Percentiles rank a stretch among this genome's conserved stretches.
Evolutionary conservation across 1,140 invertebrate genomes (phyloP).

Genomic region (Lepidurus couesii): DNA sequence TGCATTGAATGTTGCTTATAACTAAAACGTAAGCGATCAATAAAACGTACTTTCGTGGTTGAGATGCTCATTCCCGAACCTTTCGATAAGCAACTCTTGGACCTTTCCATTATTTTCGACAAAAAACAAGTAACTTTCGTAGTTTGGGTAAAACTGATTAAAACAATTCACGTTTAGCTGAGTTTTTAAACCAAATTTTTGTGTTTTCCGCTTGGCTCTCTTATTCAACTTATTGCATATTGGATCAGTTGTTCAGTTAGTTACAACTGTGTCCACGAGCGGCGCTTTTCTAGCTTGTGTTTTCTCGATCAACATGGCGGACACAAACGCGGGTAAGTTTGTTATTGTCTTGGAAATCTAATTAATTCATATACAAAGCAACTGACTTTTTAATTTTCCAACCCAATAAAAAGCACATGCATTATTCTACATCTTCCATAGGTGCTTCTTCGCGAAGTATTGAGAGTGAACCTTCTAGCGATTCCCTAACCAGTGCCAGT

Average conservation of each 20-base stretch:
- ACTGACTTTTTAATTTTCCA: not conserved
- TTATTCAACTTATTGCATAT: not conserved
- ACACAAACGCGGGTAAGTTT: conserved; percentile 13
- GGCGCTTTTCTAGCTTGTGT: not conserved
- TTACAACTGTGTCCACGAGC: not conserved
- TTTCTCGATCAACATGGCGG: conserved; percentile 13
- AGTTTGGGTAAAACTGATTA: too few relatives aligned
- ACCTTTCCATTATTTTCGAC: not conserved
- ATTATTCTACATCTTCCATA: not conserved
- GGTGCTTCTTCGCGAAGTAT: not conserved
- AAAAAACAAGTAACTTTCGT: not conserved
- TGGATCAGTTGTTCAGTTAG: not conserved
- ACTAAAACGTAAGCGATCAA: not conserved
- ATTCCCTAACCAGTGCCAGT: conserved; percentile 4
- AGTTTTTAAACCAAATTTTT: not conserved
- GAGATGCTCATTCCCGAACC: not conserved
- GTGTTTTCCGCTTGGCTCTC: not conserved
- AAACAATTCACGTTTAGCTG: too few relatives aligned
- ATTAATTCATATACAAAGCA: not conserved
- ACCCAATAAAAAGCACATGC: not conserved
- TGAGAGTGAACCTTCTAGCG: not conserved
- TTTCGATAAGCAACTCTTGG: not conserved
- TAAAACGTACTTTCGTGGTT: not conserved
- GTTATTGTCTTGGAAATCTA: conserved; percentile 5
- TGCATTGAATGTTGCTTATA: not conserved